phyloP scores from a whole-genome alignment of 1,140 invertebrate species.

The Gerris buenoi region DNA sequence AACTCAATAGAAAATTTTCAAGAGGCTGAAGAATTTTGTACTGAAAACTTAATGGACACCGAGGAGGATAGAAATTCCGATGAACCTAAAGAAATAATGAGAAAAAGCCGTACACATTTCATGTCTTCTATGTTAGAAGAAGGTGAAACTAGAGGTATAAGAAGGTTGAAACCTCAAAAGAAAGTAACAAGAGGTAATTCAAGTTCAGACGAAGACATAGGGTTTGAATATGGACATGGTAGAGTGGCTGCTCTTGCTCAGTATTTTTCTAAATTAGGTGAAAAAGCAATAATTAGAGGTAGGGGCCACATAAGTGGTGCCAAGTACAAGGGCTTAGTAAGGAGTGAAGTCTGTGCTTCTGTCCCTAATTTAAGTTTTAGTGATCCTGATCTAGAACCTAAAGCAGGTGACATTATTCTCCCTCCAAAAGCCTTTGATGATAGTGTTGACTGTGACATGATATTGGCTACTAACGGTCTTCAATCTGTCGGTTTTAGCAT shows the following conservation, averaged over 20 bases:
- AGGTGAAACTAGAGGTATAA: neutral
- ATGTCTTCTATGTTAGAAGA: neutral
- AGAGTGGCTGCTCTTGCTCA: conserved; percentile 43
- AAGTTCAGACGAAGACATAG: conserved; percentile 7
- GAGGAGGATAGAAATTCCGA: neutral
- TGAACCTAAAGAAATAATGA: neutral
- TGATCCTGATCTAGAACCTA: conserved; percentile 10
- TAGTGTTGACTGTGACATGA: conserved; percentile 6
- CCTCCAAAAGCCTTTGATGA: conserved; percentile 15
- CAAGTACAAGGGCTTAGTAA: neutral
- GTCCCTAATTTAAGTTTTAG: conserved; percentile 19
- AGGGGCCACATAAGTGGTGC: conserved; percentile 5
- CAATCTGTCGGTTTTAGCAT: conserved; percentile 23
- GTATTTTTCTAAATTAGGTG: conserved; percentile 38
- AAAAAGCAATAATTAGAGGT: conserved; percentile 30
- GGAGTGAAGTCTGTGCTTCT: conserved; percentile 10
- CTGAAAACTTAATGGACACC: conserved; percentile 6
- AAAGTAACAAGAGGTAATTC: too few relatives aligned
- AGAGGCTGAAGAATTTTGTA: too few relatives aligned
- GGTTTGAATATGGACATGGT: conserved; percentile 33
- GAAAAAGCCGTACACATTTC: neutral
- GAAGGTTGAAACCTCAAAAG: neutral
- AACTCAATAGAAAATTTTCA: too few relatives aligned
- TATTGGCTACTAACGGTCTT: conserved; percentile 17
- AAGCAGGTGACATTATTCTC: conserved; percentile 14